These are phyloP conservation scores for Ligdia adustata DNA, from an alignment of 2,888 invertebrate species.

Conservation along the genomic window DNA sequence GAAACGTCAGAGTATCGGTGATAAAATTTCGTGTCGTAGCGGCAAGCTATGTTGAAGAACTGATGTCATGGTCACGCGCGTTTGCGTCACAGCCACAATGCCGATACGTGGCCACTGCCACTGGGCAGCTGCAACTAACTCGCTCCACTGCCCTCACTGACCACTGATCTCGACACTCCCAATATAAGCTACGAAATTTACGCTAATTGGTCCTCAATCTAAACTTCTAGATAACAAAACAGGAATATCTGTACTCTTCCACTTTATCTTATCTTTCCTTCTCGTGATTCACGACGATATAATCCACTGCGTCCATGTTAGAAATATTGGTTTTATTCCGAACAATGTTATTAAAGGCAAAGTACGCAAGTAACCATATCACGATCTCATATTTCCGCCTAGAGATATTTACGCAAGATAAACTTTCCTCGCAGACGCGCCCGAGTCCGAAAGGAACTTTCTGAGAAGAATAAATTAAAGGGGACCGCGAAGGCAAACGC, in stretches of 20 bases:
- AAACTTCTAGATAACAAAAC: constrained; percentile 10
- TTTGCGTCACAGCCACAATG: constrained; percentile 60
- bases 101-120: constrained; percentile 29
- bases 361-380: constrained; percentile 43
- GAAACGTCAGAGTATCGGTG: constrained; percentile 55
- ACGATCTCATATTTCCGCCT: constrained; percentile 41
- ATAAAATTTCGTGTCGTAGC: constrained; percentile 57
- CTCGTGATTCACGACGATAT: constrained; percentile 10
- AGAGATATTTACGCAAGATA: constrained; percentile 50
- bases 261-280: constrained; percentile 4
- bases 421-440: constrained; percentile 49
- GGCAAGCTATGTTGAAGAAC: constrained; percentile 47
- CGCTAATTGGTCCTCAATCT: constrained; percentile 17
- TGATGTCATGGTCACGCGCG: constrained; percentile 74
- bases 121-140: constrained; percentile 38
- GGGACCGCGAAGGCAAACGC: constrained; percentile 47
- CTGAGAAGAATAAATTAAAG: constrained; percentile 53
- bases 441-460: constrained; percentile 45
- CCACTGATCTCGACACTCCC: constrained; percentile 47
- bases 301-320: constrained; percentile 10
- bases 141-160: constrained; percentile 54
- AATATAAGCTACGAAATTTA: constrained; percentile 20
- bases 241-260: constrained; percentile 1
- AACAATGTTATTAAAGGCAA: constrained; percentile 35
- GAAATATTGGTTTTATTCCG: constrained; percentile 16